These are phyloP conservation scores for Glareola pratincola DNA, from an alignment of 2,113 vertebrate genomes.

Conservation along the genomic window DNA sequence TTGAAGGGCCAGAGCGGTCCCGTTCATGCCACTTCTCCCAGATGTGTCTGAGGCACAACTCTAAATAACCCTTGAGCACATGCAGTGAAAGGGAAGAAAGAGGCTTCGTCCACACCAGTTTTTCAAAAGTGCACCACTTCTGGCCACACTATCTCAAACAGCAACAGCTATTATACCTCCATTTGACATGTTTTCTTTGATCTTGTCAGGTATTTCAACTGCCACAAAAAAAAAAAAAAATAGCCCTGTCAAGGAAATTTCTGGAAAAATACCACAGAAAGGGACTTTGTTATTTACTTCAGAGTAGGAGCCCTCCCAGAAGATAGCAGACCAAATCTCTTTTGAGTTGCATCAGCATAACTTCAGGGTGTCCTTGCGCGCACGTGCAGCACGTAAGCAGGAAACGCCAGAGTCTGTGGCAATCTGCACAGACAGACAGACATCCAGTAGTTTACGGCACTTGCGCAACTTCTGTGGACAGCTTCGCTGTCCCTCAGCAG, in stretches of 20 bases:
- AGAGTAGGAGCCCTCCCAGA: neutral
- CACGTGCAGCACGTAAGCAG: neutral
- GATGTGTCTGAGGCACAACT: neutral
- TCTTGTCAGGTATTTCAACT: neutral
- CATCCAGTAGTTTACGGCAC: neutral
- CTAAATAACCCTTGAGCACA: neutral
- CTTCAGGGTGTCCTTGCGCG: neutral
- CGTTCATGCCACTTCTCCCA: neutral
- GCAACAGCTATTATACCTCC: neutral
- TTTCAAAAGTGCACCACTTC: neutral
- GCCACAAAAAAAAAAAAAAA: neutral
- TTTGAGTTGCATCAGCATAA: neutral
- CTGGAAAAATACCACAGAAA: neutral
- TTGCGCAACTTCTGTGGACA: neutral
- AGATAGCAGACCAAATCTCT: neutral
- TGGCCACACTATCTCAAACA: neutral
- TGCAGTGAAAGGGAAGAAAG: neutral
- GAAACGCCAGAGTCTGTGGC: neutral
- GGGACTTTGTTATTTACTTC: neutral
- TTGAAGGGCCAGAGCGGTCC: accelerated
- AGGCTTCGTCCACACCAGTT: neutral
- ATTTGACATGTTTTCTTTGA: neutral
- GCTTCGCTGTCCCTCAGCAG: neutral
- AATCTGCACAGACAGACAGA: neutral
- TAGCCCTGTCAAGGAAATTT: neutral